A percentile compares a stretch with the other conserved stretches of the same genome.
Conservation (phyloP, 2,888 invertebrate genomes). For the Agyllia agylla region DNA sequence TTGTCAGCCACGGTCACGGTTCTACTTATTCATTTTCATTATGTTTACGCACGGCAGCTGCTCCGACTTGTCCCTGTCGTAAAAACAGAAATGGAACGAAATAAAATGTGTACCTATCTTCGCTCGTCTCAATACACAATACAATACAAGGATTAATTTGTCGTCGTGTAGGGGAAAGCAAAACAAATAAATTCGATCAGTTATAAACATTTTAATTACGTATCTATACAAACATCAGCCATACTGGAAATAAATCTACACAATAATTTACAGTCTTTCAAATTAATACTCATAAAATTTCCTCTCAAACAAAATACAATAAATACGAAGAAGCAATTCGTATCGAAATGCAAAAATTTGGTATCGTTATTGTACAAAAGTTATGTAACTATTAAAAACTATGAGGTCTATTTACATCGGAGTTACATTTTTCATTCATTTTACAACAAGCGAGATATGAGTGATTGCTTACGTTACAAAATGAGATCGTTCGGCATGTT, state of each 20-base stretch:
- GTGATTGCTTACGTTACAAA: slow-evolving; percentile 84
- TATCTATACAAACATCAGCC: slow-evolving; percentile 89
- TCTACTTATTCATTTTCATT: slow-evolving; percentile 84
- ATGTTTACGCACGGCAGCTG: slow-evolving; percentile 87
- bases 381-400: slow-evolving; percentile 85
- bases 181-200: slow-evolving; percentile 80
- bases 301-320: slow-evolving; percentile 86
- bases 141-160: neutral
- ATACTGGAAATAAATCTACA: slow-evolving; percentile 87
- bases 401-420: slow-evolving; percentile 85
- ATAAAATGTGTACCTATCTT: slow-evolving; percentile 83
- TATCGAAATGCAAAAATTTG: slow-evolving; percentile 89
- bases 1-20: no score
- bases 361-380: slow-evolving; percentile 90
- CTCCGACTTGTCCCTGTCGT: slow-evolving; percentile 84
- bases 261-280: slow-evolving; percentile 90
- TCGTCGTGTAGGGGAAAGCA: slow-evolving; percentile 32
- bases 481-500: slow-evolving; percentile 84
- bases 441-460: slow-evolving; percentile 85
- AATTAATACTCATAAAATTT: slow-evolving; percentile 88
- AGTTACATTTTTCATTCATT: slow-evolving; percentile 82
- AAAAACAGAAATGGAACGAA: slow-evolving; percentile 86
- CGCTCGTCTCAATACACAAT: slow-evolving; percentile 81
- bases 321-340: slow-evolving; percentile 88
- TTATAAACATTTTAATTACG: slow-evolving; percentile 89